phyloP scores from a whole-genome alignment of 2,113 vertebrate species.

The Sigmodon hispidus region DNA sequence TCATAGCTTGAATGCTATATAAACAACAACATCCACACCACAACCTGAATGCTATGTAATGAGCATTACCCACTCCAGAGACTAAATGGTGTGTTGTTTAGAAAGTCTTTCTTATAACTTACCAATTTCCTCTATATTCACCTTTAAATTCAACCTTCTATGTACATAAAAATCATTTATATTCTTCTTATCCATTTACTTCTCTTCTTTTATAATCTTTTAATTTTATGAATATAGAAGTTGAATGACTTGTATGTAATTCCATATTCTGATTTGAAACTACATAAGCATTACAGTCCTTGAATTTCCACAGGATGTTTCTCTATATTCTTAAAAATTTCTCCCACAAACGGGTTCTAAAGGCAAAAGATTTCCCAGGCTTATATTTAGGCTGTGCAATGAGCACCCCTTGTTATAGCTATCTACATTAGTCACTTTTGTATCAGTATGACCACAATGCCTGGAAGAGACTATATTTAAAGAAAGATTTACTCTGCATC shows the following conservation, averaged over 20 bases:
- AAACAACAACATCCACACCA: neutral
- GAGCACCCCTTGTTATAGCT: neutral
- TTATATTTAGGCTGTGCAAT: neutral
- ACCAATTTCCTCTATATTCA: neutral
- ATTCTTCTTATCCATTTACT: too few species aligned
- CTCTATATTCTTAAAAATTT: neutral
- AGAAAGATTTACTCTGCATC: neutral
- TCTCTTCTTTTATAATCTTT: neutral
- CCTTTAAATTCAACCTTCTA: neutral
- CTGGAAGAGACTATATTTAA: neutral
- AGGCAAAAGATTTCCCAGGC: neutral
- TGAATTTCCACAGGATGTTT: neutral
- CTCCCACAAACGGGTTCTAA: neutral
- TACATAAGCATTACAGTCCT: neutral
- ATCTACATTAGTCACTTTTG: neutral
- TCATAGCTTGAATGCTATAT: neutral
- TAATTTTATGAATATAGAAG: neutral
- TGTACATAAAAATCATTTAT: too few species aligned
- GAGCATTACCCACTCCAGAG: neutral
- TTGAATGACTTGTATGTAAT: neutral
- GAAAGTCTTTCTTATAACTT: neutral
- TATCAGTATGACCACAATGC: neutral
- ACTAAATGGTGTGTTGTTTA: too few species aligned
- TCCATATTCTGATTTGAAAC: neutral
- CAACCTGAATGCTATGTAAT: neutral